These are phyloP conservation scores for Clostera curtula DNA, from an alignment of 2,888 invertebrate genomes.

Conservation along the genomic window DNA sequence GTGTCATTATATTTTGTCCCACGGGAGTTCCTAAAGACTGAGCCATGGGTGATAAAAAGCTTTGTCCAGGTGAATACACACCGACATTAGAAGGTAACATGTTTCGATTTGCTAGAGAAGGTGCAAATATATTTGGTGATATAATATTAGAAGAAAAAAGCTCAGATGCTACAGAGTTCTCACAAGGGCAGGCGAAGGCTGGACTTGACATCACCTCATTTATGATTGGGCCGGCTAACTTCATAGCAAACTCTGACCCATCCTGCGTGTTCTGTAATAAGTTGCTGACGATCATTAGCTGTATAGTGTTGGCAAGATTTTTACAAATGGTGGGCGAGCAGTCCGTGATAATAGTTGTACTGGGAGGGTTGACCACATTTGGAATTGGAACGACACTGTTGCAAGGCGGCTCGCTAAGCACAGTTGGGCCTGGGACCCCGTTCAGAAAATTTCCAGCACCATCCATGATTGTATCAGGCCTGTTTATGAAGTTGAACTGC, in stretches of 20 bases:
- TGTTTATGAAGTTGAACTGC: conserved; percentile 20
- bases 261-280: conserved; percentile 39
- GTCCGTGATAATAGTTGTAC: conserved; percentile 46
- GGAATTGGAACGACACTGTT: conserved; percentile 19
- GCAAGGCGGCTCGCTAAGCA: conserved; percentile 21
- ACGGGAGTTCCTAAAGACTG: background rate
- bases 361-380: conserved; percentile 15
- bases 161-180: conserved; percentile 26
- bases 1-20: background rate
- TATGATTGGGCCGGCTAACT: conserved; percentile 37
- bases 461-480: conserved; percentile 25
- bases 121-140: conserved; percentile 14
- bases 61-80: background rate
- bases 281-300: conserved; percentile 51
- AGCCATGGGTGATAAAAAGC: too few species aligned
- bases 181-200: conserved; percentile 29
- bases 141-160: conserved; percentile 16
- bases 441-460: too few species aligned
- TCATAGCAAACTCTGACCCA: conserved; percentile 31
- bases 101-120: conserved; percentile 10
- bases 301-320: conserved; percentile 48
- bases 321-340: conserved; percentile 51
- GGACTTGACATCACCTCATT: conserved; percentile 35
- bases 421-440: conserved; percentile 10
- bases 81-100: conserved; percentile 5